Evolutionary conservation across 2,888 invertebrate species (phyloP).

Genomic region (Holacanthella duospinosa): DNA sequence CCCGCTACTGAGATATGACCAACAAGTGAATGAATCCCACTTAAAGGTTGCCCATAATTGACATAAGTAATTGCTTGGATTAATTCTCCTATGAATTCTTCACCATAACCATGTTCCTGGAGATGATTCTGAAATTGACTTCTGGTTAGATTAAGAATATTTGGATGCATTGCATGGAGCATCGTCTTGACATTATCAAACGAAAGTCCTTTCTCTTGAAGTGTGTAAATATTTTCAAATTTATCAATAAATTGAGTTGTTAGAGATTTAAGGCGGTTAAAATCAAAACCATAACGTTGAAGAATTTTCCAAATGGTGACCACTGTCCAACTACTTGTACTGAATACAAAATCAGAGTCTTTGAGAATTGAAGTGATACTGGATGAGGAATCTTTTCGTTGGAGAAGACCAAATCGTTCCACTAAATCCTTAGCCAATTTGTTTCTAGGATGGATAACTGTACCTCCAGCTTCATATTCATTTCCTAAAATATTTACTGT

Average conservation of each 20-base stretch:
- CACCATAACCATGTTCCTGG: constrained; percentile 43
- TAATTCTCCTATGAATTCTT: constrained; percentile 48
- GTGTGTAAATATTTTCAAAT: constrained; percentile 47
- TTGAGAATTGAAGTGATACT: constrained; percentile 29
- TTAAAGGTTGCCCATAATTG: constrained; percentile 52
- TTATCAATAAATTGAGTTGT: constrained; percentile 41
- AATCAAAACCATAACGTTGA: constrained; percentile 50
- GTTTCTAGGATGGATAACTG: constrained; percentile 51
- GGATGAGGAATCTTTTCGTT: constrained; percentile 19
- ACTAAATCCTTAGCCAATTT: constrained; percentile 50
- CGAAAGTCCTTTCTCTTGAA: constrained; percentile 46
- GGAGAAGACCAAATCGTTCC: constrained; percentile 41
- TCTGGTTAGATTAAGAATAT: constrained; percentile 45
- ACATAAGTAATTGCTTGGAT: constrained; percentile 47
- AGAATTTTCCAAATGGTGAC: constrained; percentile 45
- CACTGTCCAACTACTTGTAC: constrained; percentile 45
- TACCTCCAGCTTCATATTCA: constrained; percentile 52
- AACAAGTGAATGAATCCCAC: constrained; percentile 47
- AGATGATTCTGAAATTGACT: constrained; percentile 42
- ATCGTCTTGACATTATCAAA: constrained; percentile 48
- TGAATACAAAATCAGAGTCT: constrained; percentile 45
- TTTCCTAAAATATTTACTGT: constrained; percentile 44
- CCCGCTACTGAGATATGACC: constrained; percentile 51
- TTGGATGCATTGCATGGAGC: constrained; percentile 46
- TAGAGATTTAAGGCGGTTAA: constrained; percentile 44